Evolutionary conservation across 2,113 vertebrate species (phyloP), one percentile per base, ranked within the genome.

Genomic region (Leptosomus discolor): DNA sequence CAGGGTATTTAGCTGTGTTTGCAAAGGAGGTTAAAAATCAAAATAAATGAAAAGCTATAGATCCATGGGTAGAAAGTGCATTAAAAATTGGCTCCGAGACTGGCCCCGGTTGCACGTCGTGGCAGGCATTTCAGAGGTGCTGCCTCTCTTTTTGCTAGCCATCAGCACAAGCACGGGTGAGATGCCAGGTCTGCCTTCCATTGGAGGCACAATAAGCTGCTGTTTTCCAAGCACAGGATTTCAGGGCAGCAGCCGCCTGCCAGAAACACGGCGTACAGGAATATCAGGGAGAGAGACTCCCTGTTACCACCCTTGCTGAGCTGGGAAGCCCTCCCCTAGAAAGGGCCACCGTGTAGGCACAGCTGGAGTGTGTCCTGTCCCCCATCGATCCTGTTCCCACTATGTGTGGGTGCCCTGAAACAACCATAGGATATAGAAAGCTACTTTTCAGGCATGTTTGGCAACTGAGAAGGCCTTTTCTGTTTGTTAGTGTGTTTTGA

Each of bases 21-120:
- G 45, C 51, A 61, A 61, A 82, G 11, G 32, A 63, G 26, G 27
- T 53, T 58, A 27, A 74, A 53, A 69, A 69, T 43, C 51, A 57
- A 57, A 88, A 61, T 9, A 65, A 64, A 29, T 13, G 39, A 43
- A 78, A 65, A 51, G 32, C 27, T 74, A 16, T 41, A 48, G 67
- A 61, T 87, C 56, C 1, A 0, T 12, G 45, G 64, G 16, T 5
- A 65, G 46, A 75, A 56, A 34, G 50, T 19, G 57, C 51, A 51
- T 70, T 61, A 56, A 46, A 61, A 61, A 75, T 50, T 1, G 2
- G 29, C 45, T 79, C 67, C 56, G 26, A 27, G 41, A 50, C 50
- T 65, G 60, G 60, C 15, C 37, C 51, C 7, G 2, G 36, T 34
- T 15, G 53, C 4, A 5, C 46, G 13, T 19, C 0, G 0, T 36